Evolutionary conservation across 2,888 invertebrate genomes (phyloP), one percentile per base, ranked within the genome.

Genomic region (Drosophila colorata): DNA sequence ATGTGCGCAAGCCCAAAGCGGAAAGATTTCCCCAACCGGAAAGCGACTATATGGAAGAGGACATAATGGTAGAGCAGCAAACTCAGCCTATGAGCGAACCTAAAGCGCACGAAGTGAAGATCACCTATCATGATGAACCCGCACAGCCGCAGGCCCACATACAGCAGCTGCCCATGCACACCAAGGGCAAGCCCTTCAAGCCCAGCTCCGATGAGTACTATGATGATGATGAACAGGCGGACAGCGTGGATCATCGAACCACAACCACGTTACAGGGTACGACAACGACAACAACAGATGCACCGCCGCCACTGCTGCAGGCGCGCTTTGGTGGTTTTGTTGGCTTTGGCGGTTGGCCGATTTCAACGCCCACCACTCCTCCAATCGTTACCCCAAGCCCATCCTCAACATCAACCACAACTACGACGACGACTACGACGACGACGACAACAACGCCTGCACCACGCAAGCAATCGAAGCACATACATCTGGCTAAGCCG

Each of bases 401-500:
- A n/a, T 51, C 35, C 4, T 20, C 72, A 13, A 18, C 56, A 8
- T 23, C 67, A 37, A 51, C 67, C 66, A 59, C 78, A 44, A 47
- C 65, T 6, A 58, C 69, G 8, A 61, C 72, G 0, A 58, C 78
- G 8, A 65, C 73, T 47, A 66, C 76, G n/a, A 66, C 77, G 9
- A 47, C 78, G 3, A 59, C 73, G 9, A 51, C 71, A 49, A 76
- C 80, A 35, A 69, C 82, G 16, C 25, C 77, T 13, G 53, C 67
- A 4, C 74, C 73, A 8, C 63, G 75, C 48, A 91, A 91, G 47
- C 91, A 91, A 71, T 83, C 90, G 33, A 91, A 91, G 72, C 90
- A 91, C 69, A 90, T 91, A 63, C 88, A 89, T 31, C 75, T 90
- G 53, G 68, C 80, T 55, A 90, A 88, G 57, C 69, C 88, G 25